Base-by-base conservation (phyloP, 2,888 invertebrate genomes). In the Drosophila niveifrons region DNA sequence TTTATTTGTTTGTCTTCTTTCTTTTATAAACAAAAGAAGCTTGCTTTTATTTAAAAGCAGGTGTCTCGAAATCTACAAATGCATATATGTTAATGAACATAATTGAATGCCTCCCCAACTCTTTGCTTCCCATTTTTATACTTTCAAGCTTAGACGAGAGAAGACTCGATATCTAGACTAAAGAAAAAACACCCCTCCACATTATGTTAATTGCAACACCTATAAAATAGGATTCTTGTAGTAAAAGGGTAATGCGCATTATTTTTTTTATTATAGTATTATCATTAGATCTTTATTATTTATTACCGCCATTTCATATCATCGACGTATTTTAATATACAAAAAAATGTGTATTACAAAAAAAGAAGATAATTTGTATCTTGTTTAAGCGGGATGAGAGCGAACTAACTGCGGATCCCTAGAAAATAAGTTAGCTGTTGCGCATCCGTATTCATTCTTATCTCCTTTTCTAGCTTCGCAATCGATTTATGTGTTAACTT, bases 291-390 rank as follows among this genome's bases (percentile, higher is more conserved):
- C 23, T 72, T 47, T 56, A 68, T 61, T 75, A 68, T 57, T 61
- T 75, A 68, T 57, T 61, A 46, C 61, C 66, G 65, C 55, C 70
- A 52, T 64, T 74, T 28, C 44, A 29, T 50, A 77, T 46, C 39
- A 18, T 72, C 62, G 77, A 66, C 72, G 63, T 78, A 63, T 64
- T 78, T 78, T 68, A 77, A 69, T 78, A 65, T 78, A 78, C 69
- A 74, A 78, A 78, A 73, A 65, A 67, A 48, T 57, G 17, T 63
- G 68, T 73, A 55, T 73, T 72, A 66, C 46, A 73, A 72, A 67
- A 72, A 67, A 53, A 46, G 18, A 34, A 31, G 44, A 66, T 46
- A 23, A 44, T 39, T 51, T 47, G 11, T 62, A 47, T 47, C 67
- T 50, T 23, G 56, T 36, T 50, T 34, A 36, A n/a, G 39, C 51